Evolutionary conservation across 30 jellyfish, hydroid and myxozoan species (phyloP).

Genomic region (Cassiopea xamachana): DNA sequence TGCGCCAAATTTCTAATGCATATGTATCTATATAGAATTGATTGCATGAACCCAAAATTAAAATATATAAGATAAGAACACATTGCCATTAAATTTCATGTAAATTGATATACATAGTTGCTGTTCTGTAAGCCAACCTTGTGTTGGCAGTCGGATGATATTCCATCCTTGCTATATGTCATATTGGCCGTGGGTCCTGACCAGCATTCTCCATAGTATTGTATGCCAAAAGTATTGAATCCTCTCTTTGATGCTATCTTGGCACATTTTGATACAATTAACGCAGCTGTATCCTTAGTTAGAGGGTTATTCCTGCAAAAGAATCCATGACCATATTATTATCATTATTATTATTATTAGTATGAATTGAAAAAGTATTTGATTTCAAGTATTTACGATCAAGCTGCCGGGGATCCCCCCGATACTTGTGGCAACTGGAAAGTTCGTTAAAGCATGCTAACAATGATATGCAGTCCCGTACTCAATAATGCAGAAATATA

Average conservation of each 20-base stretch:
- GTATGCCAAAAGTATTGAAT: constrained; percentile 70
- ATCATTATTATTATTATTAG: no score
- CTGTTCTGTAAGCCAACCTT: constrained; percentile 64
- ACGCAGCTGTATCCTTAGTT: background rate
- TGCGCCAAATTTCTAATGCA: no score
- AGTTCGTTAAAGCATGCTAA: no score
- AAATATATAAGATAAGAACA: no score
- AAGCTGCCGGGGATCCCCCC: no score
- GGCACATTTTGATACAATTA: constrained; percentile 75
- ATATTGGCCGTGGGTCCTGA: constrained; percentile 74
- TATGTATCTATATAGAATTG: background rate
- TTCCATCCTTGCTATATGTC: constrained; percentile 75
- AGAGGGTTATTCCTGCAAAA: background rate
- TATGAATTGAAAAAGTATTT: no score
- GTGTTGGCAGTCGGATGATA: constrained; percentile 55
- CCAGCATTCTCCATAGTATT: constrained; percentile 88
- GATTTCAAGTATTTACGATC: no score
- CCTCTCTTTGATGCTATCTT: constrained; percentile 64
- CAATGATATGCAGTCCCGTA: no score
- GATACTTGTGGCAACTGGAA: no score
- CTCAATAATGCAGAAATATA: no score
- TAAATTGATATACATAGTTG: constrained; percentile 62
- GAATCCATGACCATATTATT: background rate
- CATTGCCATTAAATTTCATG: constrained; percentile 1
- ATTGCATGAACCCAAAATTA: background rate